Percentiles rank a stretch among this genome's conserved stretches.
These are phyloP conservation scores for Phorcus lineatus DNA, from an alignment of 2,888 invertebrate species.

Conservation along the genomic window DNA sequence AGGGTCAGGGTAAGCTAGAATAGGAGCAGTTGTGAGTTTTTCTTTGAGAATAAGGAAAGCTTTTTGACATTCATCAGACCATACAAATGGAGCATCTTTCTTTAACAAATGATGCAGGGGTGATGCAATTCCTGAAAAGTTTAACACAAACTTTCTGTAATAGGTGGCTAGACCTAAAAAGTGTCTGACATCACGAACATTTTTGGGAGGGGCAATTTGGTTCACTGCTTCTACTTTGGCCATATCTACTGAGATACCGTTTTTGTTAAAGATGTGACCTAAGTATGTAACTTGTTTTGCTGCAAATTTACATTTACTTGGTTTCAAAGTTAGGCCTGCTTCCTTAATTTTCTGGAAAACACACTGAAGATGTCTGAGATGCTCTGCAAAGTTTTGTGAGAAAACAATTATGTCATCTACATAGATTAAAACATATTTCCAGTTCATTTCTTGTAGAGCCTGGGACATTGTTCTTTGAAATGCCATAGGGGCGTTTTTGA, in stretches of 20 bases:
- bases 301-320: slow-evolving; percentile 34
- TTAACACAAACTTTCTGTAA: slow-evolving; percentile 70
- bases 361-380: slow-evolving; percentile 20
- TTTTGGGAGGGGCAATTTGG: neutral
- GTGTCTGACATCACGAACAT: neutral
- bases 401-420: slow-evolving; percentile 31
- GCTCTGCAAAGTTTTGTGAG: slow-evolving; percentile 17
- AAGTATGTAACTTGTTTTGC: slow-evolving; percentile 26
- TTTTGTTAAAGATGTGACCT: slow-evolving; percentile 12
- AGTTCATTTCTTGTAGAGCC: slow-evolving; percentile 22
- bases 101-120: neutral
- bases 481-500: slow-evolving; percentile 13
- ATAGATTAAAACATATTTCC: slow-evolving; percentile 25
- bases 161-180: slow-evolving; percentile 56
- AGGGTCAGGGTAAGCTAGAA: slow-evolving; percentile 32
- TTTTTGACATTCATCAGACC: slow-evolving; percentile 21
- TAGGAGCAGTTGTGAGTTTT: slow-evolving; percentile 28
- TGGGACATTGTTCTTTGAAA: slow-evolving; percentile 20
- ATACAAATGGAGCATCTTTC: slow-evolving; percentile 23
- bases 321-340: slow-evolving; percentile 25
- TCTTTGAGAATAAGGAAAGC: slow-evolving; percentile 23
- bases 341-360: slow-evolving; percentile 22
- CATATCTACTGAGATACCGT: neutral
- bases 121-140: slow-evolving; percentile 44
- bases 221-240: neutral